Evolutionary conservation across 2,888 invertebrate genomes (phyloP).

Genomic region (Drosophila monieri): DNA sequence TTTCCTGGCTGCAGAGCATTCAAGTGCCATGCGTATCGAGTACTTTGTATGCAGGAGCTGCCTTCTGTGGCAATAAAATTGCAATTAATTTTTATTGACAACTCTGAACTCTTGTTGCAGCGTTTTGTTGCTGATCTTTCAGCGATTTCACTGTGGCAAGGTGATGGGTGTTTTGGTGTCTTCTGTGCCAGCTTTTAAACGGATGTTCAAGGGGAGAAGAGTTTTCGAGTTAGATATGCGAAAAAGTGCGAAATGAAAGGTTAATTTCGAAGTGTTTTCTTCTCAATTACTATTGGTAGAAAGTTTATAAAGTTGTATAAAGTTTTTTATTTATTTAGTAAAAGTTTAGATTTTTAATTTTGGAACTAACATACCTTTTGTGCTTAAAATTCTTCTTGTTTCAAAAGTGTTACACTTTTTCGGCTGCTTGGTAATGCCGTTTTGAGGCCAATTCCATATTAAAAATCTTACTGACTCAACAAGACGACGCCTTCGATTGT

Average conservation of each 20-base stretch:
- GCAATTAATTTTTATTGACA: conserved; percentile 83
- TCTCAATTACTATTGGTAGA: no score
- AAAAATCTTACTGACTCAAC: conserved; percentile 31
- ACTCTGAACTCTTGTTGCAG: conserved; percentile 71
- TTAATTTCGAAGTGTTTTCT: neutral
- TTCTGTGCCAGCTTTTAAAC: conserved; percentile 13
- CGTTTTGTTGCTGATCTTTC: conserved; percentile 67
- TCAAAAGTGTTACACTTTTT: neutral
- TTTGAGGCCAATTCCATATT: conserved; percentile 69
- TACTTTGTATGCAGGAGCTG: conserved; percentile 72
- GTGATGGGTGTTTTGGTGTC: conserved; percentile 34
- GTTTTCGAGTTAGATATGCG: neutral
- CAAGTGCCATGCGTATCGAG: conserved; percentile 17
- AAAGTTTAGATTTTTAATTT: no score
- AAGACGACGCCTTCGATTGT: conserved; percentile 40
- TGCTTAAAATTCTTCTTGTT: neutral
- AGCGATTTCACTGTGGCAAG: conserved; percentile 60
- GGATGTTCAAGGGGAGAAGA: conserved; percentile 2
- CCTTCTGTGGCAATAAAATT: conserved; percentile 79
- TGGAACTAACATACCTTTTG: neutral
- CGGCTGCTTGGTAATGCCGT: neutral
- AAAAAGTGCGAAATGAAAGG: neutral
- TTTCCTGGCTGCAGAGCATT: conserved; percentile 11
- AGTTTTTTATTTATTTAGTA: no score
- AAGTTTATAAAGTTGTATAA: no score